A percentile compares a stretch with the other conserved stretches of the same genome.
Evolutionary conservation across 2,888 invertebrate species (phyloP).

Genomic region (Mythimna impura): DNA sequence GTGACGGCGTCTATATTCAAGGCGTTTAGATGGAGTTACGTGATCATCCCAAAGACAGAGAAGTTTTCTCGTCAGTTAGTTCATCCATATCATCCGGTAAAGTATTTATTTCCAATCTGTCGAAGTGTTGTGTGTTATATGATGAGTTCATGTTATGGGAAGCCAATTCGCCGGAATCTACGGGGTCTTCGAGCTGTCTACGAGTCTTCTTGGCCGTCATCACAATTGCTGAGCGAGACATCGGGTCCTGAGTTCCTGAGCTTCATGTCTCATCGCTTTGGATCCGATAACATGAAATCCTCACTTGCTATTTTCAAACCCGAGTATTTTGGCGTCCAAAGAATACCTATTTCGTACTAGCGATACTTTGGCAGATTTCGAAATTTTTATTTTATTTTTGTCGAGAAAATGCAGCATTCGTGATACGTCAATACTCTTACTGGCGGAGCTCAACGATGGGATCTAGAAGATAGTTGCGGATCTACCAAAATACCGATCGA

Average conservation of each 20-base stretch:
- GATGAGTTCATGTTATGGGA: conserved; percentile 24
- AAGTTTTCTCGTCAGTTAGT: neutral
- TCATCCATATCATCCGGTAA: conserved; percentile 27
- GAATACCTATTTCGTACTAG: neutral
- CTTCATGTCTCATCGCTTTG: conserved; percentile 4
- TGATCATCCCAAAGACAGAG: neutral
- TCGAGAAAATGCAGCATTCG: neutral
- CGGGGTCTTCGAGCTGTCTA: conserved; percentile 1
- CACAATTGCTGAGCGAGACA: conserved; percentile 9
- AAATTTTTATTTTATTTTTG: conserved; percentile 26
- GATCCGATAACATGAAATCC: conserved; percentile 19
- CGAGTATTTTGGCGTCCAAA: neutral
- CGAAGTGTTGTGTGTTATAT: conserved; percentile 22
- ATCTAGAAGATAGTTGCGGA: neutral
- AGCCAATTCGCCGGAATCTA: neutral
- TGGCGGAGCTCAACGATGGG: neutral
- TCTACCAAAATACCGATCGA: neutral
- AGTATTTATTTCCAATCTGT: conserved; percentile 47
- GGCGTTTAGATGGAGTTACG: neutral
- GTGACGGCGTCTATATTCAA: neutral
- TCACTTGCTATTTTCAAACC: conserved; percentile 8
- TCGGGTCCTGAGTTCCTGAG: conserved; percentile 9
- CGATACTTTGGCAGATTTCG: conserved; percentile 34
- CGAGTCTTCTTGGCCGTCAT: conserved; percentile 6
- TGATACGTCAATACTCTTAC: too few species aligned